Evolutionary conservation across 2,888 invertebrate species (phyloP).

Genomic region (Erpobdella octoculata): DNA sequence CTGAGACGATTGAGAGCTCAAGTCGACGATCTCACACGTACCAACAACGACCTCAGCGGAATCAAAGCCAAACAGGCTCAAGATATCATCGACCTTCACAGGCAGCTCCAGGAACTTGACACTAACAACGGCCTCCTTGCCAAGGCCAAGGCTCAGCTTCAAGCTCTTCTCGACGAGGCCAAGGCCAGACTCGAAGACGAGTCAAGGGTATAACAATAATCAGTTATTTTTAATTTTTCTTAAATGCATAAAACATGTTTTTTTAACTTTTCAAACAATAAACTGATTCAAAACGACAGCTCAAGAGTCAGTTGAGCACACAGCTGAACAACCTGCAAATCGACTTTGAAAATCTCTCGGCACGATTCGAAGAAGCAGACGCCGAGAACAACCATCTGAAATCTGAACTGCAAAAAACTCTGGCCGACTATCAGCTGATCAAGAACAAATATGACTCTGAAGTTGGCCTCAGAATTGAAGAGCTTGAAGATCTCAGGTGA

Average conservation of each 20-base stretch:
- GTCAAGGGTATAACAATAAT: conserved; percentile 4
- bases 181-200: conserved; percentile 43
- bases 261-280: too few relatives aligned
- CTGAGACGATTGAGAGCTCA: conserved; percentile 45
- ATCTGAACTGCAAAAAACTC: conserved; percentile 83
- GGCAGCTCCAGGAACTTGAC: conserved; percentile 81
- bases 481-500: conserved; percentile 63
- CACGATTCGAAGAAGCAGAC: conserved; percentile 93
- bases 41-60: conserved; percentile 53
- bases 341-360: conserved; percentile 60
- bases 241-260: neutral
- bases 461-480: conserved; percentile 82
- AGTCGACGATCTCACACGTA: conserved; percentile 88
- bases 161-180: conserved; percentile 46
- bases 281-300: too few relatives aligned
- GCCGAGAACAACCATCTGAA: conserved; percentile 93
- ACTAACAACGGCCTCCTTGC: conserved; percentile 91
- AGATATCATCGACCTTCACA: conserved; percentile 56
- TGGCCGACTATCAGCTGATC: conserved; percentile 67
- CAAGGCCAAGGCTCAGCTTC: conserved; percentile 63
- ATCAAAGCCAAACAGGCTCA: conserved; percentile 82
- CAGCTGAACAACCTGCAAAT: conserved; percentile 47
- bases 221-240: neutral
- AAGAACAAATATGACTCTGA: conserved; percentile 94
- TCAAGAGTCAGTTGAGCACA: conserved; percentile 46